These are phyloP conservation scores for Tuta absoluta DNA, from an alignment of 2,888 invertebrate species.

Conservation along the genomic window DNA sequence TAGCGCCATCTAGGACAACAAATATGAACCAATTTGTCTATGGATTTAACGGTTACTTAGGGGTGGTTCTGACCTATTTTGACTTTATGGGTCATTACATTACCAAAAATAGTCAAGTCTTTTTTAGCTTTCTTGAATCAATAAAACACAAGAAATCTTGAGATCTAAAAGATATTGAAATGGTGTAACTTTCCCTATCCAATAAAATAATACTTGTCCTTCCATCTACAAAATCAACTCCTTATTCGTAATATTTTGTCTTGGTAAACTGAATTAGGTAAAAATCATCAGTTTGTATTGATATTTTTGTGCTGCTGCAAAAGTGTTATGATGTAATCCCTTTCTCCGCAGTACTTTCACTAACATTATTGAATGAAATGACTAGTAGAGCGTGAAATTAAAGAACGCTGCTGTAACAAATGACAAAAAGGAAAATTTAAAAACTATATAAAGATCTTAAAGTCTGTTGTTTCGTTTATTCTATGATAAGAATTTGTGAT, in stretches of 20 bases:
- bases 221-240: too few species aligned
- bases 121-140: too few species aligned
- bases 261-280: too few species aligned
- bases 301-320: too few species aligned
- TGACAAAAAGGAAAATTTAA: slow-evolving; percentile 46
- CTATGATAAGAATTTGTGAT: slow-evolving; percentile 39
- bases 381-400: slow-evolving; percentile 67
- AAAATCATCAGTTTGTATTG: too few species aligned
- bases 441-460: slow-evolving; percentile 57
- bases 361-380: slow-evolving; percentile 50
- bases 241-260: too few species aligned
- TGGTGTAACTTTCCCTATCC: too few species aligned
- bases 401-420: slow-evolving; percentile 49
- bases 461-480: slow-evolving; percentile 46
- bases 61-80: not conserved
- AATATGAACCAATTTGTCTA: not conserved
- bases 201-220: too few species aligned
- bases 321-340: not conserved
- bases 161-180: too few species aligned
- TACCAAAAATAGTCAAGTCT: too few species aligned
- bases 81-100: not conserved
- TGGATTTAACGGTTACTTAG: slow-evolving; percentile 1
- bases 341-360: slow-evolving; percentile 57
- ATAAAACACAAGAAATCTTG: too few species aligned
- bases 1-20: slow-evolving; percentile 44